These are phyloP conservation scores for Lepisosteus oculatus DNA, from an alignment of 2,113 vertebrate species.

Conservation along the genomic window DNA sequence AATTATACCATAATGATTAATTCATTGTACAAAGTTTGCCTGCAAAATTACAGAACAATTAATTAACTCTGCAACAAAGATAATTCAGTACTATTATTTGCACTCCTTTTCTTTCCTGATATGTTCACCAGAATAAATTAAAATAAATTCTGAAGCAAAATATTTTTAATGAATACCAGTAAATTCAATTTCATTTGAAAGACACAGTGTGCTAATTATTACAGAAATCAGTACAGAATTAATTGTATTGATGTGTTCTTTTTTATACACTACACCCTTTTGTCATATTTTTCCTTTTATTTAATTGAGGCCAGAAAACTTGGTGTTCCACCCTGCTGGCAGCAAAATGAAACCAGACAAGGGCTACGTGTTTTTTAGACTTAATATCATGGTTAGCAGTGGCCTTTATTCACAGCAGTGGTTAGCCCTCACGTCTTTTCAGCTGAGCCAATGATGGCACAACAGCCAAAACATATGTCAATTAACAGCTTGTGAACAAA, in stretches of 20 bases:
- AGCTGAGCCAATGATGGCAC: constrained; percentile 24
- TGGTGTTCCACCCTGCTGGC: constrained; percentile 20
- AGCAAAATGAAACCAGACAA: constrained; percentile 20
- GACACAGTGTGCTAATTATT: no score
- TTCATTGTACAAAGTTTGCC: no score
- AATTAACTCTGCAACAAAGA: no score
- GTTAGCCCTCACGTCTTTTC: constrained; percentile 25
- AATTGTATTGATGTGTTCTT: background rate
- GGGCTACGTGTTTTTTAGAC: background rate
- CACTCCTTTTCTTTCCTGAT: no score
- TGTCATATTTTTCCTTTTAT: no score
- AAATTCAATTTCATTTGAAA: no score
- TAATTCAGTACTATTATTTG: no score
- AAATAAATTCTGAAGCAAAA: no score
- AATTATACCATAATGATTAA: no score
- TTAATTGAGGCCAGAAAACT: constrained; percentile 8
- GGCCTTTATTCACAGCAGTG: constrained; percentile 17
- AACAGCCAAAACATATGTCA: constrained; percentile 25
- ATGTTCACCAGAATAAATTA: no score
- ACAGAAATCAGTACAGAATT: background rate
- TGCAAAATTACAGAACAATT: no score
- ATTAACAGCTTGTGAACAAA: constrained; percentile 30
- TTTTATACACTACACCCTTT: background rate
- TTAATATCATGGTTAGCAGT: background rate
- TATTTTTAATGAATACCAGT: no score